Percentiles rank a stretch among this genome's conserved stretches.
phyloP scores from a whole-genome alignment of 2,797 vertebrate species.

The Yasuhikotakia modesta region DNA sequence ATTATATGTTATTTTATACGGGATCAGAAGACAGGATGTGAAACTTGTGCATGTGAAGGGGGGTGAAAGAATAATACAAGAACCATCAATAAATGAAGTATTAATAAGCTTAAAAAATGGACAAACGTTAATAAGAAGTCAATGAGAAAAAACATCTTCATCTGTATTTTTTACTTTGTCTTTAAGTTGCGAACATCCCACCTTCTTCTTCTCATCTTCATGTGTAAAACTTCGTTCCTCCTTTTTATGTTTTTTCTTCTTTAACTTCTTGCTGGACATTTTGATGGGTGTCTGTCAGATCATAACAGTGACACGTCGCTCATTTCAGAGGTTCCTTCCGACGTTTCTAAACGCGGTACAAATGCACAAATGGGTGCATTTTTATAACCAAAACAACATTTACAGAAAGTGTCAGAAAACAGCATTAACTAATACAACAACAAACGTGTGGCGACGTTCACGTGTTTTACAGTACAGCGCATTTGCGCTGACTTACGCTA shows the following conservation, averaged over 20 bases:
- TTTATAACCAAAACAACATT: not conserved
- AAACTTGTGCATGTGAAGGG: too few species aligned
- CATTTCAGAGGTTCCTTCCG: too few species aligned
- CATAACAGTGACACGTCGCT: too few species aligned
- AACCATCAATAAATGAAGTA: too few species aligned
- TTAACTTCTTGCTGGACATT: constrained; percentile 72
- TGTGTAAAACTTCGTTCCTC: constrained; percentile 64
- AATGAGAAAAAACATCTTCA: too few species aligned
- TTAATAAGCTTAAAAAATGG: too few species aligned
- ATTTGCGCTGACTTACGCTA: not conserved
- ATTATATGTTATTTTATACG: too few species aligned
- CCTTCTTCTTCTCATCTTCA: constrained; percentile 74
- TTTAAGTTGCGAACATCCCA: constrained; percentile 61
- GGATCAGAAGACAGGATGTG: too few species aligned
- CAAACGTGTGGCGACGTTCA: not conserved
- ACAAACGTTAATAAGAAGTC: too few species aligned
- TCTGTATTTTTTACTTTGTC: too few species aligned
- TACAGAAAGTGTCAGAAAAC: not conserved
- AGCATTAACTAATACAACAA: not conserved
- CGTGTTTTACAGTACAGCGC: not conserved
- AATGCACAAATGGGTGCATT: not conserved
- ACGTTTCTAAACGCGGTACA: too few species aligned
- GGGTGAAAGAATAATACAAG: too few species aligned
- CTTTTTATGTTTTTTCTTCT: constrained; percentile 71
- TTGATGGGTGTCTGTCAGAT: not conserved